phyloP scores from a whole-genome alignment of 2,113 vertebrate genomes.

The Hippocampus comes region DNA sequence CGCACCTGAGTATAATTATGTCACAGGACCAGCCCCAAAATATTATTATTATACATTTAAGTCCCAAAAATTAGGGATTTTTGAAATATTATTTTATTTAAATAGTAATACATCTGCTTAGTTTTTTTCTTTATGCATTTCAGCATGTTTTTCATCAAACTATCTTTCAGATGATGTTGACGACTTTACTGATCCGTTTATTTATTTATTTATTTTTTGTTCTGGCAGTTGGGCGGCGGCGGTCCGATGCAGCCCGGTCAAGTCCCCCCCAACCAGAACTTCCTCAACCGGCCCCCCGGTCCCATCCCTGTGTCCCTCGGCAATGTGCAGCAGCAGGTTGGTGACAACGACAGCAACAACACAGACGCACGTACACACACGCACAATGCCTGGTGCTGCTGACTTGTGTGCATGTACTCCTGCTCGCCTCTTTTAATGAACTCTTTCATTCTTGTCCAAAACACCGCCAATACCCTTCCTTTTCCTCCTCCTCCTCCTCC shows the following conservation, averaged over 20 bases:
- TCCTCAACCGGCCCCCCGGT: conserved; percentile 64
- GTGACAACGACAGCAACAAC: background rate
- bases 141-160: background rate
- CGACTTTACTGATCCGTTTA: background rate
- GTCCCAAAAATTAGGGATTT: no score
- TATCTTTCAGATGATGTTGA: background rate
- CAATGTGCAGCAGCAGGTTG: conserved; percentile 80
- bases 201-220: background rate
- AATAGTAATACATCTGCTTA: no score
- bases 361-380: background rate
- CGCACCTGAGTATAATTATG: no score
- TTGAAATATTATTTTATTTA: no score
- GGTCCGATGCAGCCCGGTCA: conserved; percentile 71
- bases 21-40: no score
- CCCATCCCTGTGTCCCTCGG: conserved; percentile 70
- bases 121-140: no score
- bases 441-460: conserved; percentile 7
- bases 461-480: conserved; percentile 4
- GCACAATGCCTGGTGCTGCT: conserved; percentile 20
- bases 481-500: conserved; percentile 9
- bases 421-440: conserved; percentile 40
- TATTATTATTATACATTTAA: no score
- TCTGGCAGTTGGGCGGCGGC: conserved; percentile 54
- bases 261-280: conserved; percentile 70
- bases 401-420: conserved; percentile 56